These are phyloP conservation scores for Theonella swinhoei DNA, from an alignment of 37 sponge, comb jelly and placozoan species.

Conservation along the genomic window DNA sequence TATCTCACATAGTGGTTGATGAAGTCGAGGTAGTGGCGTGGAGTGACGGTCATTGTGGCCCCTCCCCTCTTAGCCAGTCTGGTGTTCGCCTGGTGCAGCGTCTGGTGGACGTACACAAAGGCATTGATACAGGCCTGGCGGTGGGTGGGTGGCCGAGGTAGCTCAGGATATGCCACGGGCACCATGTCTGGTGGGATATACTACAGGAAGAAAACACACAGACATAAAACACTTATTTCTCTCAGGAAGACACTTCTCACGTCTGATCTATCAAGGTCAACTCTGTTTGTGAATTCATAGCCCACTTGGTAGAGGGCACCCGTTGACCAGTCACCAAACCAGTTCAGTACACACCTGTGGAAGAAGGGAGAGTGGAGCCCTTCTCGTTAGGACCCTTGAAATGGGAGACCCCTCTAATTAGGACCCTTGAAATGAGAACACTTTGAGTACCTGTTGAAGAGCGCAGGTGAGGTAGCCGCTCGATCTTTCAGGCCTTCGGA, in stretches of 20 bases:
- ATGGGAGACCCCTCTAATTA: too few species aligned
- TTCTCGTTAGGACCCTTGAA: too few species aligned
- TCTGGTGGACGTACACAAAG: constrained; percentile 95
- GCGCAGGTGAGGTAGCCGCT: constrained; percentile 96
- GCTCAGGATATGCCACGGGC: constrained; percentile 70
- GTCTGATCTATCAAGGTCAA: constrained; percentile 89
- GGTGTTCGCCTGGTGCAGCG: constrained; percentile 87
- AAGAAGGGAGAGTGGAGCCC: background rate
- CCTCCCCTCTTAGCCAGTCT: constrained; percentile 87
- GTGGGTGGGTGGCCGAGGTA: constrained; percentile 72
- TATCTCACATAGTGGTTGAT: constrained; percentile 84
- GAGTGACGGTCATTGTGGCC: constrained; percentile 84
- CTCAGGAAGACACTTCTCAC: too few species aligned
- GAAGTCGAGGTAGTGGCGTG: constrained; percentile 95
- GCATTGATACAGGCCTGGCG: constrained; percentile 87
- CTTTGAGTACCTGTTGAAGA: constrained; percentile 85
- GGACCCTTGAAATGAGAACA: background rate
- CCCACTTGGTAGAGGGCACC: constrained; percentile 97
- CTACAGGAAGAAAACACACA: too few species aligned
- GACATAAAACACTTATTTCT: too few species aligned
- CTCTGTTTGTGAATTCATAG: constrained; percentile 89
- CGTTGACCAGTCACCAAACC: constrained; percentile 99
- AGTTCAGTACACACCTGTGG: constrained; percentile 91
- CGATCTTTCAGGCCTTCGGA: constrained; percentile 96
- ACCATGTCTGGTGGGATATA: constrained; percentile 78